A percentile compares a stretch with the other conserved stretches of the same genome.
Evolutionary conservation across 2,888 invertebrate genomes (phyloP).

Genomic region (Germaria angustata): DNA sequence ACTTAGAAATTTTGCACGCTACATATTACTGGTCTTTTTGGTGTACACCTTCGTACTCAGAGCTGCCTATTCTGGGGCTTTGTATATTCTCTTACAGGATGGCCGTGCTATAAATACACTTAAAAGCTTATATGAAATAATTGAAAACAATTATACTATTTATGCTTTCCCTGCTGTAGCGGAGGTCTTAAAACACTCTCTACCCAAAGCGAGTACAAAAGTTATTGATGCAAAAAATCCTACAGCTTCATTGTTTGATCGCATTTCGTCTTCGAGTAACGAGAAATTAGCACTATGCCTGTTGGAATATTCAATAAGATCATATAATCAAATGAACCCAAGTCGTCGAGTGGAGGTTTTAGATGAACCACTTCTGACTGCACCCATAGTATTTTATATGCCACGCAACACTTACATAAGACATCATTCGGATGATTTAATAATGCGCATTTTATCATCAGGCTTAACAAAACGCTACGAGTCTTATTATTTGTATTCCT

Average conservation of each 20-base stretch:
- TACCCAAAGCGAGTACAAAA: constrained; percentile 22
- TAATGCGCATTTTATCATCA: constrained; percentile 72
- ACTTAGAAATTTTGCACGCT: constrained; percentile 75
- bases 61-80: constrained; percentile 74
- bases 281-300: constrained; percentile 63
- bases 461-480: constrained; percentile 71
- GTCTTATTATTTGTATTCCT: constrained; percentile 70
- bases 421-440: constrained; percentile 68
- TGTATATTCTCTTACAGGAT: constrained; percentile 75
- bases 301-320: constrained; percentile 62
- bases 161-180: constrained; percentile 68
- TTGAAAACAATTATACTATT: constrained; percentile 70
- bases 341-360: constrained; percentile 67
- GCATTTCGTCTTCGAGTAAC: constrained; percentile 36
- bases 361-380: constrained; percentile 69
- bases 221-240: constrained; percentile 37
- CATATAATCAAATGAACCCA: constrained; percentile 68
- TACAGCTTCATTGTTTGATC: background rate
- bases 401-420: constrained; percentile 73
- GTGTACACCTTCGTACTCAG: constrained; percentile 73
- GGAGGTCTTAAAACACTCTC: constrained; percentile 48
- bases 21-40: constrained; percentile 74
- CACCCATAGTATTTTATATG: constrained; percentile 74
- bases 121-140: constrained; percentile 70
- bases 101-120: constrained; percentile 69